These are phyloP conservation scores for Drosophila flavopinicola DNA, from an alignment of 2,888 invertebrate species.

Conservation along the genomic window DNA sequence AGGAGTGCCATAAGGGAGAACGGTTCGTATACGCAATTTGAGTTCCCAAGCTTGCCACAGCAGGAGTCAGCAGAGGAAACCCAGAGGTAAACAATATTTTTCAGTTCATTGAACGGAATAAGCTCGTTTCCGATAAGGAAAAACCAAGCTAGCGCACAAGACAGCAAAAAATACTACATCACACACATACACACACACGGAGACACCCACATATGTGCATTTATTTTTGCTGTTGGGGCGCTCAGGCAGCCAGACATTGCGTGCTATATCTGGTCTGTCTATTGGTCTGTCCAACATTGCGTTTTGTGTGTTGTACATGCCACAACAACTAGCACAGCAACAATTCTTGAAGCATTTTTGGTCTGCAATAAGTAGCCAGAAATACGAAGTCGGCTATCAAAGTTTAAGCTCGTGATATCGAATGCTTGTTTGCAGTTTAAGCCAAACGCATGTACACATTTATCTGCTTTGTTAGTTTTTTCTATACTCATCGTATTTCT, in stretches of 20 bases:
- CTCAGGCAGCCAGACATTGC: constrained; percentile 39
- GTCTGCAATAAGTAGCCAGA: constrained; percentile 45
- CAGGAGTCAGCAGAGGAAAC: constrained; percentile 48
- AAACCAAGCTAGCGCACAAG: constrained; percentile 37
- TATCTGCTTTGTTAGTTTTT: not conserved
- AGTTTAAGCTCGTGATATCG: constrained; percentile 50
- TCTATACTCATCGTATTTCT: not conserved
- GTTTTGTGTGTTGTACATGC: constrained; percentile 51
- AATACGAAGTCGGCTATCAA: constrained; percentile 18
- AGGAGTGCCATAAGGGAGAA: constrained; percentile 32
- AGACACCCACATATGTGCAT: constrained; percentile 15
- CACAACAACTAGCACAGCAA: constrained; percentile 38
- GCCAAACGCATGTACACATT: constrained; percentile 4
- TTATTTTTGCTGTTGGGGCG: constrained; percentile 13
- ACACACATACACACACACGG: constrained; percentile 15
- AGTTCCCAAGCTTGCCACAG: constrained; percentile 17
- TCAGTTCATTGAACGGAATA: constrained; percentile 83
- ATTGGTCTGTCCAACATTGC: constrained; percentile 64
- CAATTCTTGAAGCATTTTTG: constrained; percentile 31
- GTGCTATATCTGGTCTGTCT: constrained; percentile 53
- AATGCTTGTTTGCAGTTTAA: constrained; percentile 34
- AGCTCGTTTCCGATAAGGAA: constrained; percentile 82
- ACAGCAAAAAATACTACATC: constrained; percentile 43
- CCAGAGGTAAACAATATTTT: constrained; percentile 83
- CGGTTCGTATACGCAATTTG: constrained; percentile 52